Evolutionary conservation across 2,113 vertebrate genomes (phyloP), one percentile per base, ranked within the genome.

Genomic region (Patagioenas fasciata): DNA sequence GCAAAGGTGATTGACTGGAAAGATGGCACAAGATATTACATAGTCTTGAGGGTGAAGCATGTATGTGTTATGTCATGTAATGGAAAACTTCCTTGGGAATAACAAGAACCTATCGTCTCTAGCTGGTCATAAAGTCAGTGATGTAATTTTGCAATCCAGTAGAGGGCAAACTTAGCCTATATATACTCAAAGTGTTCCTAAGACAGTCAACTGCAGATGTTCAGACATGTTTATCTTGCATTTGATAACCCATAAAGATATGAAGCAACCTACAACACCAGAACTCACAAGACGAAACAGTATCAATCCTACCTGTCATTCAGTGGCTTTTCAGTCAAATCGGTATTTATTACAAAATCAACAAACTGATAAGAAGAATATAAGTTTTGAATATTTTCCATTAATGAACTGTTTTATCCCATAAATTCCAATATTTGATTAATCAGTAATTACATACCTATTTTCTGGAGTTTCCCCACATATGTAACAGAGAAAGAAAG

Each of bases 121-220:
- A 78, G 23, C 32, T 69, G 53, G 65, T 67, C 77, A 64, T 71
- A 51, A 82, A 86, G 42, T 53, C 82, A 78, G 86, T 65, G 87
- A 96, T 90, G 80, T 96, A 83, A 96, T 81, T 95, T 89, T 84
- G 73, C 81, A 87, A 93, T 96, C 98, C 98, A 98, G 98, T 57
- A 98, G 98, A 97, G 98, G 98, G 98, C 98, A 97, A 98, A 97
- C 98, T 98, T 75, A 87, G 95, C 57, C 97, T 97, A 81, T 92
- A 51, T 50, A 95, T 96, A 87, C 73, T 85, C 44, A 36, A 87
- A 88, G 54, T 57, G 5, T 57, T 54, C 58, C 48, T 50, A 36
- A 54, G 11, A 34, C 36, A 71, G 29, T 26, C 38, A 70, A n/a
- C 23, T 1, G 69, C n/a, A 91, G 85, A 77, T 69, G 56, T 86